Conservation (phyloP, 2,113 vertebrate genomes). For the Chrysochloris asiatica region DNA sequence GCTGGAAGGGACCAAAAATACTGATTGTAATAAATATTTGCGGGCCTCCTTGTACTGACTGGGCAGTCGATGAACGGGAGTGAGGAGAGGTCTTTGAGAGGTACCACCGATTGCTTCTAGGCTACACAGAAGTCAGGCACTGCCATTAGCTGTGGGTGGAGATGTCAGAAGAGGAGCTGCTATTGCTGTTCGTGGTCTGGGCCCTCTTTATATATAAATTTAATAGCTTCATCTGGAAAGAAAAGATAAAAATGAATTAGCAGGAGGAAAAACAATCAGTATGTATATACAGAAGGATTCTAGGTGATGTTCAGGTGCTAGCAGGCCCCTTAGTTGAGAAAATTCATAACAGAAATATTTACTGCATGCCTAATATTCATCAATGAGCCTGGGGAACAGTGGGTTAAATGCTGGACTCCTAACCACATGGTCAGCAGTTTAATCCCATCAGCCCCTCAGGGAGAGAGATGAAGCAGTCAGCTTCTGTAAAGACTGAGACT, state of each 20-base stretch:
- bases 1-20: slow-evolving; percentile 89
- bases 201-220: slow-evolving; percentile 98
- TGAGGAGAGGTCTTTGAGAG: slow-evolving; percentile 83
- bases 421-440: too few relatives aligned
- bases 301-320: background rate
- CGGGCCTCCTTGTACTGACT: slow-evolving; percentile 81
- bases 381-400: too few relatives aligned
- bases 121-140: slow-evolving; percentile 73
- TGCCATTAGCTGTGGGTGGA: slow-evolving; percentile 96
- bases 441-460: too few relatives aligned
- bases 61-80: slow-evolving; percentile 74
- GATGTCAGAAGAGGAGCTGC: slow-evolving; percentile 97
- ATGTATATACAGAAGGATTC: background rate
- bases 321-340: background rate
- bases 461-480: too few relatives aligned
- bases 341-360: background rate
- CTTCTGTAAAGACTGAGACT: too few relatives aligned
- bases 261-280: background rate
- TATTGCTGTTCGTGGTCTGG: slow-evolving; percentile 97
- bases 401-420: too few relatives aligned
- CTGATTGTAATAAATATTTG: slow-evolving; percentile 88
- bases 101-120: slow-evolving; percentile 82
- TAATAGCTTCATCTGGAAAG: slow-evolving; percentile 95
- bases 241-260: slow-evolving; percentile 43
- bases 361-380: background rate